These are phyloP conservation scores for Chunga burmeisteri DNA, from an alignment of 2,113 vertebrate genomes.

Conservation along the genomic window DNA sequence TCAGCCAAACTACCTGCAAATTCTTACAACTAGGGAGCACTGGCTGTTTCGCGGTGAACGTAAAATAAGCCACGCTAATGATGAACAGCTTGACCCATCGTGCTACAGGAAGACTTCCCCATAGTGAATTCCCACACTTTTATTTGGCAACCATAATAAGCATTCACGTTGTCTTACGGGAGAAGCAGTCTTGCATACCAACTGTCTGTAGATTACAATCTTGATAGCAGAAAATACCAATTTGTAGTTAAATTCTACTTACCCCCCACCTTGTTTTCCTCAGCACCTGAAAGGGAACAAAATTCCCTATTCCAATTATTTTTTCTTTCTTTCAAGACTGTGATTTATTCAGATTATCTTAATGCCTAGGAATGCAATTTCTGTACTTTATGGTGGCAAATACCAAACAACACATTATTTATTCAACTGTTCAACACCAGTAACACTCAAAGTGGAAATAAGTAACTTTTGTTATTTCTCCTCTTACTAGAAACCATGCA, in stretches of 20 bases:
- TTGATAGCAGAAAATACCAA: neutral
- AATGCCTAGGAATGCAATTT: neutral
- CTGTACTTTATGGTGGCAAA: neutral
- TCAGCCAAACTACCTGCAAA: neutral
- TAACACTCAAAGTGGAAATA: neutral
- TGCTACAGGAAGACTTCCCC: neutral
- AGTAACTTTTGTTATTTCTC: neutral
- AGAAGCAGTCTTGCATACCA: neutral
- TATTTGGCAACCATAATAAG: neutral
- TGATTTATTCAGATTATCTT: neutral
- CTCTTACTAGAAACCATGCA: neutral
- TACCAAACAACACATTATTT: neutral
- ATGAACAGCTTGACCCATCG: neutral
- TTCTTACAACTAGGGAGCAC: neutral
- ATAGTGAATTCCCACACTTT: neutral
- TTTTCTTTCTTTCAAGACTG: neutral
- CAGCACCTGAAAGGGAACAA: neutral
- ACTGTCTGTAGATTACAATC: neutral
- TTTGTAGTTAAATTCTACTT: neutral
- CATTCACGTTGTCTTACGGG: neutral
- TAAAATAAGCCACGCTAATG: rapidly evolving
- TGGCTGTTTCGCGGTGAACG: rapidly evolving
- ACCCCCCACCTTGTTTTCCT: conserved; percentile 19
- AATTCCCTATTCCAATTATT: neutral
- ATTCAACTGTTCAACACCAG: neutral